Base-by-base conservation (phyloP, 2,797 vertebrate species). In the Sebastes iracundus region DNA sequence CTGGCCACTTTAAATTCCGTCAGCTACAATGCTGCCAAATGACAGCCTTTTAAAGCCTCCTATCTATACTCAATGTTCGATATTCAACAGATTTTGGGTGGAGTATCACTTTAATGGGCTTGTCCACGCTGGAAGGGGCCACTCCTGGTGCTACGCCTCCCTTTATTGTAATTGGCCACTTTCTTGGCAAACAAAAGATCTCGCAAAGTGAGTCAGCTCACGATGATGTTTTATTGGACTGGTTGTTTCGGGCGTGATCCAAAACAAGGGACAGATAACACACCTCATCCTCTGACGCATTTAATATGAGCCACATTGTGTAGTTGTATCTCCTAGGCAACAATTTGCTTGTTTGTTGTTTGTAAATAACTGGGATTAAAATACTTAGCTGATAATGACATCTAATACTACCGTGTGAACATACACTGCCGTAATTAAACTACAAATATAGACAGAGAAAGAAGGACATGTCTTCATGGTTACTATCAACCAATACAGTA, bases 141-240 rank as follows among this genome's bases (percentile, higher is more conserved):
- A 69, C 65, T 79, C 80, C 60, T 52, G 42, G 16, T 4, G 10
- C 28, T 32, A 14, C 56, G 52, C 80, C 86, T 69, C 38, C 72
- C 56, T 87, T 59, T 64, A 58, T 81, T 91, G 52, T 76, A 11
- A 9, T 38, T 27, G 28, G n/a, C 64, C 25, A 38, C 13, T 75
- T 67, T 63, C 5, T 38, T 20, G 2, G 28, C 65, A 77, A 59
- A 64, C 53, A 59, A 65, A 67, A 59, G 52, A 55, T 52, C 49
- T n/a, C 4, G 7, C 49, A 52, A 67, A 33, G 59, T 85, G 76
- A 79, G 59, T 88, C 86, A 88, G 46, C 18, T 81, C 60, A 32
- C 8, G 5, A 79, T 27, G 27, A 56, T 52, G 25, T 60, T 76
- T 63, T 38, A 80, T 77, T 58, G 8, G 10, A 33, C 13, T 11